Evolutionary conservation across 92 coral and sea anemone genomes (phyloP).

Genomic region (Isaurus tuberculatus): DNA sequence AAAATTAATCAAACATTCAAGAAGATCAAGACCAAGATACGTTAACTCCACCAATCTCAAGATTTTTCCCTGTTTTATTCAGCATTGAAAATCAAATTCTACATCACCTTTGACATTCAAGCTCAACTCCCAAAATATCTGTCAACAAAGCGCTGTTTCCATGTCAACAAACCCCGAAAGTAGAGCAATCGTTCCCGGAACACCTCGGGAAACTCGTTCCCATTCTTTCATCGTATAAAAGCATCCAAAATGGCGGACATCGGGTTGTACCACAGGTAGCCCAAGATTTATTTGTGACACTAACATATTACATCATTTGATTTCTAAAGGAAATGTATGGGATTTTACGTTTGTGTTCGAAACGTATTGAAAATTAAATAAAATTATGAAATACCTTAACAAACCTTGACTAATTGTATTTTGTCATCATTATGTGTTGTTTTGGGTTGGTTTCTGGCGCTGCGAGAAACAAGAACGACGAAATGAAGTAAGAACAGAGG

Average conservation of each 20-base stretch:
- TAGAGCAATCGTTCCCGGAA: slow-evolving; percentile 1
- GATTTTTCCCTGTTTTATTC: slow-evolving; percentile 1
- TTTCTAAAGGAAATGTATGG: too few species aligned
- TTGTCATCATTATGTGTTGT: too few species aligned
- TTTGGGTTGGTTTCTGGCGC: too few species aligned
- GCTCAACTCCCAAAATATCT: slow-evolving; percentile 1
- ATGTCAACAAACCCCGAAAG: neutral
- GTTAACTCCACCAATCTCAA: neutral
- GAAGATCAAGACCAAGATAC: slow-evolving; percentile 17
- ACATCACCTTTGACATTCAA: neutral
- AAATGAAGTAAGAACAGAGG: too few species aligned
- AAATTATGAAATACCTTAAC: too few species aligned
- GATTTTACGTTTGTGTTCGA: too few species aligned
- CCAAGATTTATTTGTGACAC: too few species aligned
- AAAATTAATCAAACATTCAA: neutral
- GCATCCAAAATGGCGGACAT: slow-evolving; percentile 16
- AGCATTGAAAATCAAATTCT: slow-evolving; percentile 1
- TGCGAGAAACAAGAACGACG: too few species aligned
- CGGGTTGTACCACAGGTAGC: neutral
- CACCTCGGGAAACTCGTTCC: neutral
- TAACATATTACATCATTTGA: too few species aligned
- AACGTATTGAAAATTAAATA: too few species aligned
- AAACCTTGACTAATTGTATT: too few species aligned
- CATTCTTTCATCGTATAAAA: neutral
- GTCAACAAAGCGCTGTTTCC: neutral